These are phyloP conservation scores for Lampris incognitus DNA, from an alignment of 2,113 vertebrate species.

Conservation along the genomic window DNA sequence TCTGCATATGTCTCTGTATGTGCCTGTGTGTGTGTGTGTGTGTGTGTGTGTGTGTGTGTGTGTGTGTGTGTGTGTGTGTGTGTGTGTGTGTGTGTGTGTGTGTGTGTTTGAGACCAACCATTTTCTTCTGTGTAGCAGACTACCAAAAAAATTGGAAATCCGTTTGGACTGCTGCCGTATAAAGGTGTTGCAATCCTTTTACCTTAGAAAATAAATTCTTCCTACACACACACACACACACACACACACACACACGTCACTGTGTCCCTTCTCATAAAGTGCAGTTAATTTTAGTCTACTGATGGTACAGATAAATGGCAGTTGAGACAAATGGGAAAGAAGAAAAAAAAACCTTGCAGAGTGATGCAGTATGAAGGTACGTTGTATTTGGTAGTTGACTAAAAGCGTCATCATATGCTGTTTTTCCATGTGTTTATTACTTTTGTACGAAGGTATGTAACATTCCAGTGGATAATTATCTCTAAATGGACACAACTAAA, in stretches of 20 bases:
- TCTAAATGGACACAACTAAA: too few relatives aligned
- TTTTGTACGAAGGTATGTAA: too few relatives aligned
- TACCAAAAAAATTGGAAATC: conserved; percentile 24
- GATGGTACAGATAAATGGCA: conserved; percentile 2
- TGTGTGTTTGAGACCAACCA: conserved; percentile 1
- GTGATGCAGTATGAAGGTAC: not conserved
- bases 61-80: not conserved
- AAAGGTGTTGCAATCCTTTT: not conserved
- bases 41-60: conserved; percentile 3
- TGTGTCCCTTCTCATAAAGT: too few relatives aligned
- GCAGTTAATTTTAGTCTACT: not conserved
- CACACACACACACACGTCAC: conserved; percentile 1
- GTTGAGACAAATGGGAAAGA: conserved; percentile 32
- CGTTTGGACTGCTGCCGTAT: conserved; percentile 27
- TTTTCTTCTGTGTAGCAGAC: not conserved
- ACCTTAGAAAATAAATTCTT: too few relatives aligned
- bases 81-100: conserved; percentile 14
- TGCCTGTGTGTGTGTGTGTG: conserved; percentile 23
- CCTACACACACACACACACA: too few relatives aligned
- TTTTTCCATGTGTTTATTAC: too few relatives aligned
- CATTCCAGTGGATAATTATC: too few relatives aligned
- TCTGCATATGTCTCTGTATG: too few relatives aligned
- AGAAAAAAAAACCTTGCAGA: conserved; percentile 7
- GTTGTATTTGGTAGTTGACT: not conserved
- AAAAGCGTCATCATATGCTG: not conserved